These are phyloP conservation scores for Poecilus cupreus DNA, from an alignment of 2,888 invertebrate genomes.

Conservation along the genomic window DNA sequence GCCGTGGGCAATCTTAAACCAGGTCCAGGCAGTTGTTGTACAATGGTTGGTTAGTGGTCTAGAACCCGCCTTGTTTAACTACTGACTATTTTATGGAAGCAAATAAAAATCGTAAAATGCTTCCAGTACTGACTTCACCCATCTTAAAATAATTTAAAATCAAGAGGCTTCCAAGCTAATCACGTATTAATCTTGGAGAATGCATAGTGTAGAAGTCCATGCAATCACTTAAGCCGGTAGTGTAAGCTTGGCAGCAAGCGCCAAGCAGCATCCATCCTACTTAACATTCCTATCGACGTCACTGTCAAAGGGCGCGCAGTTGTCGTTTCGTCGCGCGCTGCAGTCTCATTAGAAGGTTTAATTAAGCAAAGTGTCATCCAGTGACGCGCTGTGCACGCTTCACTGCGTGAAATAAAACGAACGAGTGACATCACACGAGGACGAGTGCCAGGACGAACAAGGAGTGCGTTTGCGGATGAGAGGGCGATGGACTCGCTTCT, in stretches of 20 bases:
- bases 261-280: conserved; percentile 27
- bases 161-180: not conserved
- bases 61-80: no score
- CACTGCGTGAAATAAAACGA: conserved; percentile 53
- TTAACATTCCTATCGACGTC: conserved; percentile 44
- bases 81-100: no score
- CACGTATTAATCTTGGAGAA: conserved; percentile 17
- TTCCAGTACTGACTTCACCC: conserved; percentile 2
- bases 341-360: conserved; percentile 55
- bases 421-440: conserved; percentile 35
- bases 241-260: not conserved
- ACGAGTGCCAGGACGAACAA: no score
- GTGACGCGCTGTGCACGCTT: conserved; percentile 40
- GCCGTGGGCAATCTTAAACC: no score
- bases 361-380: conserved; percentile 59
- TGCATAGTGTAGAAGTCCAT: not conserved
- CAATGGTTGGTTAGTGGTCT: no score
- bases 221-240: conserved; percentile 28
- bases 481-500: not conserved
- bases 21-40: no score
- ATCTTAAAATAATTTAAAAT: not conserved
- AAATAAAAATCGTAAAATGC: no score
- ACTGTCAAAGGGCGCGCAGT: conserved; percentile 10
- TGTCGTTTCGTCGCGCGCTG: conserved; percentile 1
- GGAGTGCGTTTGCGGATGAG: not conserved